Conservation (phyloP, 1,140 invertebrate species). For the Zaprionus davidi region DNA sequence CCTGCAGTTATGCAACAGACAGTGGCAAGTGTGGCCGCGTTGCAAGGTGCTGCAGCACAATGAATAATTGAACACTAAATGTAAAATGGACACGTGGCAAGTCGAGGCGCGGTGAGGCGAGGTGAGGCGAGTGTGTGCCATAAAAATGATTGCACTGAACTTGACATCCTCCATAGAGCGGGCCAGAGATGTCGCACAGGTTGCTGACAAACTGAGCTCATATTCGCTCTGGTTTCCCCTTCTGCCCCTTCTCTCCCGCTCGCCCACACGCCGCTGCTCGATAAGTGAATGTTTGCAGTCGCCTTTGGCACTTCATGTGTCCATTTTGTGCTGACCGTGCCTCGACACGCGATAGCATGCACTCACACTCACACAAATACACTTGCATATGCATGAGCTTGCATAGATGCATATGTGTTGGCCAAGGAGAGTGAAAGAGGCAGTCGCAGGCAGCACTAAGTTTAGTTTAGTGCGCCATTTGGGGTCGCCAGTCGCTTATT, state of each 20-base stretch:
- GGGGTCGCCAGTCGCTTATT: constrained; percentile 42
- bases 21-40: neutral
- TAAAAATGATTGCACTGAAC: constrained; percentile 57
- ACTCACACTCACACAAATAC: constrained; percentile 10
- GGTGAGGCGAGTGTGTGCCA: constrained; percentile 16
- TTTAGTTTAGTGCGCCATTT: no score
- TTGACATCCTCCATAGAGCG: constrained; percentile 34
- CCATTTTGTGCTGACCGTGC: constrained; percentile 47
- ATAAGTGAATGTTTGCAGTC: constrained; percentile 34
- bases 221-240: neutral
- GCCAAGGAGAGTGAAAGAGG: neutral
- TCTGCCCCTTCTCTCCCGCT: neutral
- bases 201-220: constrained; percentile 45
- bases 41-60: constrained; percentile 3
- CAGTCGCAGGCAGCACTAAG: neutral
- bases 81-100: constrained; percentile 11
- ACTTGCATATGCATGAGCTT: constrained; percentile 4
- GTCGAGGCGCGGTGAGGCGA: constrained; percentile 13
- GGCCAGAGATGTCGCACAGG: constrained; percentile 31
- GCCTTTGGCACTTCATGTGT: constrained; percentile 58
- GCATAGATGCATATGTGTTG: neutral
- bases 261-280: no score
- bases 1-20: constrained; percentile 42
- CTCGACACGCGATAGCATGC: constrained; percentile 34
- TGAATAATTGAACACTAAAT: constrained; percentile 43